Evolutionary conservation across 2,888 invertebrate species (phyloP).

Genomic region (Choreutis nemorana): DNA sequence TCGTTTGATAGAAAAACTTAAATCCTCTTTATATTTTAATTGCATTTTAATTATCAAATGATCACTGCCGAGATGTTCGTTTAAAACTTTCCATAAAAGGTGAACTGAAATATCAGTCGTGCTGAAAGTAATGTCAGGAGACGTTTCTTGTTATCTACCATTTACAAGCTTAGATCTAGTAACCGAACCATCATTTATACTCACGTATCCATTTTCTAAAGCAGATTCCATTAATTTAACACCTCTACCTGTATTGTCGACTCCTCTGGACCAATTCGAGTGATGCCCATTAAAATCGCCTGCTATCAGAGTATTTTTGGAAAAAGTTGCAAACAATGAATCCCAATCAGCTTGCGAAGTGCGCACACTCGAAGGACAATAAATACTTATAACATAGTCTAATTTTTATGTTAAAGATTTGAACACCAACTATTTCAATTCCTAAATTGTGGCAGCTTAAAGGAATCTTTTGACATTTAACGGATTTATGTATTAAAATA

Average conservation of each 20-base stretch:
- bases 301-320: constrained; percentile 7
- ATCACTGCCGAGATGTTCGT: constrained; percentile 10
- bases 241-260: constrained; percentile 9
- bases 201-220: constrained; percentile 6
- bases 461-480: constrained; percentile 1
- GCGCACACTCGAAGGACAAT: constrained; percentile 9
- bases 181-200: constrained; percentile 7
- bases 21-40: neutral
- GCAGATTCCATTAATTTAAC: constrained; percentile 7
- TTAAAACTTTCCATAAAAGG: constrained; percentile 7
- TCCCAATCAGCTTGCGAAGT: constrained; percentile 6
- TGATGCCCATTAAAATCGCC: constrained; percentile 11
- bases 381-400: constrained; percentile 10
- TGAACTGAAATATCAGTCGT: constrained; percentile 8
- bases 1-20: neutral
- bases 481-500: constrained; percentile 8
- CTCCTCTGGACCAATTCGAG: constrained; percentile 9
- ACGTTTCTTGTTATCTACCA: constrained; percentile 5
- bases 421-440: constrained; percentile 9
- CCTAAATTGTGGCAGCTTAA: constrained; percentile 2
- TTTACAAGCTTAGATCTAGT: constrained; percentile 9
- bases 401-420: constrained; percentile 7
- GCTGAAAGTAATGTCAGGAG: constrained; percentile 10
- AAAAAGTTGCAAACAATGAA: too few species aligned
- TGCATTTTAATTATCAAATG: constrained; percentile 9